Evolutionary conservation across 23 tunicate genomes (phyloP).

Genomic region (Ascidia mentula): DNA sequence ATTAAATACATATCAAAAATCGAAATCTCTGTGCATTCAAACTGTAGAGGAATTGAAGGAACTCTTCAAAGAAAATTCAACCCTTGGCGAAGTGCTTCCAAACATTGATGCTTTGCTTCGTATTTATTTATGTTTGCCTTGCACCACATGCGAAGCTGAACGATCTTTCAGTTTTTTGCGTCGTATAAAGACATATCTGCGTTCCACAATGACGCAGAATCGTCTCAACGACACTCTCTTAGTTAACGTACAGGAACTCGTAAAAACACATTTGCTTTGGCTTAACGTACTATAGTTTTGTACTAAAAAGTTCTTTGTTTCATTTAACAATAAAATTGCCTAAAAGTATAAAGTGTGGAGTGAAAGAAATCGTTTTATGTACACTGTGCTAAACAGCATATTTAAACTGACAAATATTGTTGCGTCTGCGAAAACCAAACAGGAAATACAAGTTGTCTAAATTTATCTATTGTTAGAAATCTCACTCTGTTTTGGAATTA

Average conservation of each 20-base stretch:
- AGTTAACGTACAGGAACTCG: not conserved
- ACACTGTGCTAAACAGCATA: not conserved
- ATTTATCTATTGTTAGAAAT: no score
- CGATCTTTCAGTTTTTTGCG: not conserved
- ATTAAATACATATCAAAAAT: not conserved
- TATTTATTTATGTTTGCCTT: not conserved
- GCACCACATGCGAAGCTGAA: not conserved
- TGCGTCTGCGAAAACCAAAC: conserved; percentile 3
- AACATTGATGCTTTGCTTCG: not conserved
- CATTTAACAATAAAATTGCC: not conserved
- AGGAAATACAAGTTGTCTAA: no score
- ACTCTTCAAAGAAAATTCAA: not conserved
- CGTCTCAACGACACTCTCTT: not conserved
- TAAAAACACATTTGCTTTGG: not conserved
- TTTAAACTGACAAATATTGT: not conserved
- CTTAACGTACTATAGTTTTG: not conserved
- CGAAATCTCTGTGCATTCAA: not conserved
- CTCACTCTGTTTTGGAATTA: no score
- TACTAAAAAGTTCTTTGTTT: not conserved
- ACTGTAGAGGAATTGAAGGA: not conserved
- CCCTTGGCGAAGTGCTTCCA: conserved; percentile 4
- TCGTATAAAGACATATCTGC: not conserved
- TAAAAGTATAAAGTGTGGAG: not conserved
- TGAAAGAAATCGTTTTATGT: not conserved
- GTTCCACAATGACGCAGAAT: conserved; percentile 3